Percentiles rank a stretch among this genome's conserved stretches.
Conservation (phyloP, 2,797 vertebrate species). For the Sebastes diploproa region DNA sequence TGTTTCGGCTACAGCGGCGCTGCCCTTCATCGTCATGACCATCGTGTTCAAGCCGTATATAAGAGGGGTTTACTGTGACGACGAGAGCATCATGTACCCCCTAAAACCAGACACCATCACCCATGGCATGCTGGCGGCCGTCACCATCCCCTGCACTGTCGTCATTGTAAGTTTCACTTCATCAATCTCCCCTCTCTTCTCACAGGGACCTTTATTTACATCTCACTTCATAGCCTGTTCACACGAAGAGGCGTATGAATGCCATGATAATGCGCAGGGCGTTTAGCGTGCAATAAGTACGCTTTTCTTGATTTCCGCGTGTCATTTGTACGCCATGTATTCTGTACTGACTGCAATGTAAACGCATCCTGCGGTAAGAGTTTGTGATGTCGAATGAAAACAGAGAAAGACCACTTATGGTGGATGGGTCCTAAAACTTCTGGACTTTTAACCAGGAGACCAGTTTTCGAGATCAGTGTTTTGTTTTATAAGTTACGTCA, state of each 20-base stretch:
- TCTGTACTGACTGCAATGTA: accelerated
- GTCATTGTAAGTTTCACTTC: slow-evolving; percentile 84
- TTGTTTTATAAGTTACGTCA: too few relatives aligned
- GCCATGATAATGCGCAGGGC: too few relatives aligned
- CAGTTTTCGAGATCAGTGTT: too few relatives aligned
- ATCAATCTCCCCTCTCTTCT: not conserved
- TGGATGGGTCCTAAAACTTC: too few relatives aligned
- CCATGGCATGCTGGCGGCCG: slow-evolving; percentile 86
- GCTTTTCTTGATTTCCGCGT: too few relatives aligned
- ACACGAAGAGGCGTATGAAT: too few relatives aligned
- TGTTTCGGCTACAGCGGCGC: slow-evolving; percentile 78
- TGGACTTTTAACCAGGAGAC: too few relatives aligned
- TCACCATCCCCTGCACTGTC: slow-evolving; percentile 89
- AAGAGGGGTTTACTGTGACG: slow-evolving; percentile 89
- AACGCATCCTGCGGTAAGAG: too few relatives aligned
- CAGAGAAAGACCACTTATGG: too few relatives aligned
- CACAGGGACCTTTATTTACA: not conserved
- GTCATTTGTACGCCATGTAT: too few relatives aligned
- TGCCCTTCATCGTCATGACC: slow-evolving; percentile 89
- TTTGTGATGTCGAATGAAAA: too few relatives aligned
- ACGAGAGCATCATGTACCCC: slow-evolving; percentile 93
- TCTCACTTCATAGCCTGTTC: not conserved
- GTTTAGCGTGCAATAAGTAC: too few relatives aligned
- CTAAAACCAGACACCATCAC: slow-evolving; percentile 90
- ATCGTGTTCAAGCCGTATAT: slow-evolving; percentile 87